Evolutionary conservation across 2,888 invertebrate species (phyloP).

Genomic region (Caradrina kadenii): DNA sequence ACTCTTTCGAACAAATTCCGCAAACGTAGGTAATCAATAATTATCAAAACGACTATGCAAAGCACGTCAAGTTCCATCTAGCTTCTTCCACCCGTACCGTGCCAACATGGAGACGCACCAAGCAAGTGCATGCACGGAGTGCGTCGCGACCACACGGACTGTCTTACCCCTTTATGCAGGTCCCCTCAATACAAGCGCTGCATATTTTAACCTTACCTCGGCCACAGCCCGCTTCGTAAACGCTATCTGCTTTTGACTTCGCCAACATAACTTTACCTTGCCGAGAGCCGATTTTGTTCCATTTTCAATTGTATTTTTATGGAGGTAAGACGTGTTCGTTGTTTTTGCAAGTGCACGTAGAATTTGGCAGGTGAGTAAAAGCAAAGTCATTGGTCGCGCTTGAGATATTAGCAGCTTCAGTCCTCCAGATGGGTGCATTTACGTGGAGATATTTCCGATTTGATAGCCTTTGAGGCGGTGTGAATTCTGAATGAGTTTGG

Average conservation of each 20-base stretch:
- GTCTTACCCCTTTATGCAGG: constrained; percentile 87
- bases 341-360: constrained; percentile 23
- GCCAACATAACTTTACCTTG: constrained; percentile 66
- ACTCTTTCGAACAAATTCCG: too few relatives aligned
- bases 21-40: too few relatives aligned
- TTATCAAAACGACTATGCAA: neutral
- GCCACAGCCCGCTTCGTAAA: constrained; percentile 85
- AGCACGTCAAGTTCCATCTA: neutral
- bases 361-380: constrained; percentile 79
- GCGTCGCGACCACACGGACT: constrained; percentile 81
- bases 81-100: constrained; percentile 41
- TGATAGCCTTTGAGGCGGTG: constrained; percentile 84
- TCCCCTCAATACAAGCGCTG: constrained; percentile 87
- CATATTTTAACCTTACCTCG: constrained; percentile 87
- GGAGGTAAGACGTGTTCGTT: constrained; percentile 40
- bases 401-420: constrained; percentile 88
- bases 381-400: constrained; percentile 81
- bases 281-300: constrained; percentile 27
- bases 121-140: constrained; percentile 76
- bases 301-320: constrained; percentile 61
- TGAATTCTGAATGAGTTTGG: constrained; percentile 65
- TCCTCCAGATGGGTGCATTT: constrained; percentile 85
- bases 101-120: constrained; percentile 62
- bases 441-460: constrained; percentile 83
- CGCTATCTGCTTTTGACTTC: constrained; percentile 83